A percentile compares a stretch with the other conserved stretches of the same genome.
phyloP scores from a whole-genome alignment of 2,888 invertebrate genomes.

The Thalpophila matura region DNA sequence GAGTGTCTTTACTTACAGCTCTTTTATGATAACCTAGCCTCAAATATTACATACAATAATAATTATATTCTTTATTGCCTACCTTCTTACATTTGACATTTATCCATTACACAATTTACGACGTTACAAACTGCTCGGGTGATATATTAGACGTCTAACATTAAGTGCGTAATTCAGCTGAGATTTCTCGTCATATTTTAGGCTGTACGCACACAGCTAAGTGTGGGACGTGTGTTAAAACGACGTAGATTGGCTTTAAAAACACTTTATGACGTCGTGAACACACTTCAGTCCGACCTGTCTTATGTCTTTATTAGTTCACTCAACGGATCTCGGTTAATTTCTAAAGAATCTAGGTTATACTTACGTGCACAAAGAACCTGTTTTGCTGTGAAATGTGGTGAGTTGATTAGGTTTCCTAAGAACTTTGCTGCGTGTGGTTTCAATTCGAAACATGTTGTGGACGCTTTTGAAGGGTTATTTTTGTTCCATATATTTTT shows the following conservation, averaged over 20 bases:
- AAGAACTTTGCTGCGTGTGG: conserved; percentile 39
- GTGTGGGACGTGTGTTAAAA: conserved; percentile 68
- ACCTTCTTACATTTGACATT: conserved; percentile 47
- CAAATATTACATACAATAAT: conserved; percentile 3
- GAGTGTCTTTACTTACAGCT: neutral
- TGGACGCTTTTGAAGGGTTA: conserved; percentile 11
- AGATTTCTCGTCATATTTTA: conserved; percentile 62
- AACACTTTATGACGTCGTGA: conserved; percentile 68
- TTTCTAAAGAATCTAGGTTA: conserved; percentile 61
- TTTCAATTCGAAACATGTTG: conserved; percentile 43
- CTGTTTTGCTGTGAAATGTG: conserved; percentile 36
- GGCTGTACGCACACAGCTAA: conserved; percentile 56
- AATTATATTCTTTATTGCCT: conserved; percentile 37
- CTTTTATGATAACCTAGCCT: conserved; percentile 10
- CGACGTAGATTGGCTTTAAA: conserved; percentile 71
- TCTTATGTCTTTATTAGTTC: conserved; percentile 59
- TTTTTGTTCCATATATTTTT: conserved; percentile 30
- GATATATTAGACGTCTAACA: conserved; percentile 54
- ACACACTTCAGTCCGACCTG: conserved; percentile 61
- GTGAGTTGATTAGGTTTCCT: conserved; percentile 55
- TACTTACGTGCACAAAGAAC: conserved; percentile 27
- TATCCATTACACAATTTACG: conserved; percentile 48
- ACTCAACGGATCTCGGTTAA: conserved; percentile 48
- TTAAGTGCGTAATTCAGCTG: conserved; percentile 51
- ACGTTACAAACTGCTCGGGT: conserved; percentile 37